A percentile compares a stretch with the other conserved stretches of the same genome.
These are phyloP conservation scores for Pontoporia blainvillei DNA, from an alignment of 2,113 vertebrate genomes.

Conservation along the genomic window DNA sequence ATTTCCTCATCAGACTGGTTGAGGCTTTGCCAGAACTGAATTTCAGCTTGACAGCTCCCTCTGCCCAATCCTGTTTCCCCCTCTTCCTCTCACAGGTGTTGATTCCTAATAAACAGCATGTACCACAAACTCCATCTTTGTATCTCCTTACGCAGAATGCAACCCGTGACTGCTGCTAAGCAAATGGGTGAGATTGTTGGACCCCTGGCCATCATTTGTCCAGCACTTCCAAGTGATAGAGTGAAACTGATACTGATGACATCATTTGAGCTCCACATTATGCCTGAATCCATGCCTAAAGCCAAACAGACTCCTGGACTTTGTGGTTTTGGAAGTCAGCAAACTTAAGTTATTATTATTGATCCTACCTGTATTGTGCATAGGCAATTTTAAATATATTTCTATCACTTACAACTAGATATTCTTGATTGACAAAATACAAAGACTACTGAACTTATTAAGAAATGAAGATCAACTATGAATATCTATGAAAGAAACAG, in stretches of 20 bases:
- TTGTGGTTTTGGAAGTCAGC: not conserved
- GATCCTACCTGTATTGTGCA: not conserved
- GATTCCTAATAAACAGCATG: not conserved
- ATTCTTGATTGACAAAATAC: not conserved
- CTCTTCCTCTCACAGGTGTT: not conserved
- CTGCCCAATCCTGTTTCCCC: not conserved
- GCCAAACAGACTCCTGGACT: not conserved
- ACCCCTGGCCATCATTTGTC: not conserved
- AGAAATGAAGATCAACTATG: not conserved
- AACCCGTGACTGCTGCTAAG: not conserved
- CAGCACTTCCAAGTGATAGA: not conserved
- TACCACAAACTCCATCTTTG: not conserved
- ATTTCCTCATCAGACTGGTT: not conserved
- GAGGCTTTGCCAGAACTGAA: not conserved
- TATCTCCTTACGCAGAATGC: not conserved
- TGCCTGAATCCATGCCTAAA: not conserved
- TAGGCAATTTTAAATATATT: not conserved
- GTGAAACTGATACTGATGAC: not conserved
- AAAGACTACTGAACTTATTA: not conserved
- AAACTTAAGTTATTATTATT: not conserved
- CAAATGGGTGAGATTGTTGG: not conserved
- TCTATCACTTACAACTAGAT: not conserved
- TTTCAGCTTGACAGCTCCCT: not conserved
- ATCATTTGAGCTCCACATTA: not conserved
- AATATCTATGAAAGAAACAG: not conserved